Evolutionary conservation across 2,888 invertebrate species (phyloP).

Genomic region (Portevinia maculata): DNA sequence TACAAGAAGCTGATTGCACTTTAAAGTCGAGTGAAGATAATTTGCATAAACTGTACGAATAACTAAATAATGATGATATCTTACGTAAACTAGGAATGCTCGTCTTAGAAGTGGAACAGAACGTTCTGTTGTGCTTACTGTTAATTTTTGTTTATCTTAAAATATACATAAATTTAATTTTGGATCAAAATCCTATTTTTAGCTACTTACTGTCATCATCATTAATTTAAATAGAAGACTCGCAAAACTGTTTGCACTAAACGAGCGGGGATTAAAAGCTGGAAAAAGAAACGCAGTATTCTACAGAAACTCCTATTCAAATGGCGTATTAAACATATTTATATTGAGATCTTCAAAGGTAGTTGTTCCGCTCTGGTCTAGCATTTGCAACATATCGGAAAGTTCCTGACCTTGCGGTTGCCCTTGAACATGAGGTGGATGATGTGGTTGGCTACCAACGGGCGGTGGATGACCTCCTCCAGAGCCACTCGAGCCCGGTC

Average conservation of each 20-base stretch:
- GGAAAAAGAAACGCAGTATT: conserved; percentile 13
- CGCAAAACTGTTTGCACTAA: conserved; percentile 13
- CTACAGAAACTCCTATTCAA: conserved; percentile 84
- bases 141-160: conserved; percentile 13
- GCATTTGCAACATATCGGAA: conserved; percentile 96
- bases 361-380: conserved; percentile 91
- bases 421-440: conserved; percentile 83
- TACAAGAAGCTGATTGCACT: conserved; percentile 61
- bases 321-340: conserved; percentile 93
- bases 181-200: conserved; percentile 1
- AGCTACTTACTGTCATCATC: conserved; percentile 22
- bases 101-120: background rate
- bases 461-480: conserved; percentile 82
- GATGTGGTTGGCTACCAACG: conserved; percentile 82
- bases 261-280: conserved; percentile 27
- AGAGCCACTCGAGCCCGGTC: conserved; percentile 84
- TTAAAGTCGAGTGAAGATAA: conserved; percentile 39
- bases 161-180: conserved; percentile 32
- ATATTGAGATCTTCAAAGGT: conserved; percentile 95
- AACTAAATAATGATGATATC: conserved; percentile 20
- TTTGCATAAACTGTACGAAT: conserved; percentile 39
- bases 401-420: conserved; percentile 90
- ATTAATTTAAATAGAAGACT: conserved; percentile 19
- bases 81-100: conserved; percentile 29
- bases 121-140: conserved; percentile 13